Evolutionary conservation across 2,888 invertebrate species (phyloP), one percentile per base, ranked within the genome.

Genomic region (Lasioglossum marginatum): DNA sequence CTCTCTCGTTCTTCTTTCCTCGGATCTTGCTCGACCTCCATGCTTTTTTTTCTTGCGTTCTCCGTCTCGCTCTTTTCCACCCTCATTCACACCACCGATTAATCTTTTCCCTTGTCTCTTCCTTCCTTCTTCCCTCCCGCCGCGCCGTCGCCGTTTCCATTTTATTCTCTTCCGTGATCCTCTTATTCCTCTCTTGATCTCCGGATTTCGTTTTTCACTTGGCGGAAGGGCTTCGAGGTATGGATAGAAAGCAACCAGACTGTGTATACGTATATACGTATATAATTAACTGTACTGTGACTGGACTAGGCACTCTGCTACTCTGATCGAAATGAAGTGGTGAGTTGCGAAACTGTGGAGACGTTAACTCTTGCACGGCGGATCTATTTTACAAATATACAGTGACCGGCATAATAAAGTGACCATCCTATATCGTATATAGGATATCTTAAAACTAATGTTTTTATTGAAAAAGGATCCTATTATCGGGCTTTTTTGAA

Each of bases 141-240:
- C 19, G 19, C 43, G 1, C 2, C 60, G 60, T 5, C 60, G 27
- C 27, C 60, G 31, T 75, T 60, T 57, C 52, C 66, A 14, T 45
- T 27, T 43, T 14, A 37, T 37, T 37, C n/a, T 57, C 31, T 34
- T 27, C 37, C 37, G 45, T 8, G 23, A 23, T 45, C 34, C 16
- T 23, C 52, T 34, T 60, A 60, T 10, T 57, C 19, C 60, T 52
- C 68, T 10, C 16, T 74, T 68, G 68, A 68, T 80, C 80, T 66
- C 68, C 23, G 6, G 57, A n/a, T 70, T 57, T 74, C 74, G 60
- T 75, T 75, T 60, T 70, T 74, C 68, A 68, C 80, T 74, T 19
- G 57, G 37, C 80, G 23, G 27, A 60, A 12, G 14, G 16, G 27
- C 60, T 6, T 19, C 48, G 48, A 23, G 19, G 8, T 48, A 19